phyloP scores from a whole-genome alignment of 2,797 vertebrate species.

The Rhabdomys pumilio region DNA sequence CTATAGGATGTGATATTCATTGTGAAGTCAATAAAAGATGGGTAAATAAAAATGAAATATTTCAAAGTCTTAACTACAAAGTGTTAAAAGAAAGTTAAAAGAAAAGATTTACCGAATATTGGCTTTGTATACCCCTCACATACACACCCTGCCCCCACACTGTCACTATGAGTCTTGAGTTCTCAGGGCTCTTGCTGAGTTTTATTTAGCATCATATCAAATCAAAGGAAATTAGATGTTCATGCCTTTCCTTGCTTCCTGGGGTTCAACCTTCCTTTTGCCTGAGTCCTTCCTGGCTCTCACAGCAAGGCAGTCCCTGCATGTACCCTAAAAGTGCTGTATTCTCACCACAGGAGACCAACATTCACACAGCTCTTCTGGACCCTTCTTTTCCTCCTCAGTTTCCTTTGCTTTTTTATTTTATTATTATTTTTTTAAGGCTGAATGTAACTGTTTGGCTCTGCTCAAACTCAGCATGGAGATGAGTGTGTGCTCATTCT shows the following conservation, averaged over 20 bases:
- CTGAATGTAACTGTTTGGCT: slow-evolving; percentile 39
- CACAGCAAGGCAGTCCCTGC: slow-evolving; percentile 59
- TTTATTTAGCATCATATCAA: slow-evolving; percentile 80
- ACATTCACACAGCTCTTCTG: slow-evolving; percentile 15
- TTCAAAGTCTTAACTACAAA: slow-evolving; percentile 7
- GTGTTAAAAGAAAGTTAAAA: slow-evolving; percentile 53
- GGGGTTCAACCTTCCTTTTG: slow-evolving; percentile 76
- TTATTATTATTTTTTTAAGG: not conserved
- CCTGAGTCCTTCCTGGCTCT: slow-evolving; percentile 56
- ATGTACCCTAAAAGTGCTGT: not conserved
- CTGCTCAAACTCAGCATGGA: not conserved
- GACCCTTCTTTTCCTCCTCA: not conserved
- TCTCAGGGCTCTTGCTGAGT: slow-evolving; percentile 58
- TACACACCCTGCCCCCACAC: not conserved
- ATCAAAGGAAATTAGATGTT: slow-evolving; percentile 80
- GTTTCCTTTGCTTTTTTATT: not conserved
- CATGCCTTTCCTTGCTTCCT: slow-evolving; percentile 73
- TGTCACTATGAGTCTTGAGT: not conserved
- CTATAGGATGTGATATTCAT: not conserved
- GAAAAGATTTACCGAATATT: not conserved
- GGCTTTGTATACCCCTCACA: not conserved
- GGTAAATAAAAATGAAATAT: slow-evolving; percentile 1
- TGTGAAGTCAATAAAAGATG: slow-evolving; percentile 3
- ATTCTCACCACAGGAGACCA: not conserved
- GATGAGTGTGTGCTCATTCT: not conserved